Evolutionary conservation across 2,888 invertebrate genomes (phyloP).

Genomic region (Cantharis lateralis): DNA sequence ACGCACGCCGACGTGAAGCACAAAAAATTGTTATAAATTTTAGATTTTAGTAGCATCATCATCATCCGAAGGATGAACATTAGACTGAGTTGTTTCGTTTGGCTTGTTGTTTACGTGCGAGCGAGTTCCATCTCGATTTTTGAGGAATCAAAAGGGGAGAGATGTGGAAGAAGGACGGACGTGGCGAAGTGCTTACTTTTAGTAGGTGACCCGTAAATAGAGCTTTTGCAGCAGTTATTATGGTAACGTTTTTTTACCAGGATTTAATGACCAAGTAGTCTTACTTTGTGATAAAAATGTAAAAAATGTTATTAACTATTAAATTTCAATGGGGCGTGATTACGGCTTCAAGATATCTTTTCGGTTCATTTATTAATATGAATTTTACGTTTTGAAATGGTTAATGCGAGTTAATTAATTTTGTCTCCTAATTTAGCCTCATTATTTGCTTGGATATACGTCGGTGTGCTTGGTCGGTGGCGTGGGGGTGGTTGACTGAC

Average conservation of each 20-base stretch:
- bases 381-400: neutral
- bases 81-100: neutral
- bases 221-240: slow-evolving; percentile 4
- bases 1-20: neutral
- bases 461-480: neutral
- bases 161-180: neutral
- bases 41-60: neutral
- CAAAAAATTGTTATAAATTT: neutral
- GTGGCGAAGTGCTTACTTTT: neutral
- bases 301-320: slow-evolving; percentile 1
- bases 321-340: neutral
- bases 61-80: neutral
- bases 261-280: slow-evolving; percentile 1
- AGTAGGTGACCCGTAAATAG: neutral
- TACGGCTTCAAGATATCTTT: neutral
- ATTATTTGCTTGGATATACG: neutral
- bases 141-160: neutral
- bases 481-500: neutral
- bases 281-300: neutral
- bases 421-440: neutral
- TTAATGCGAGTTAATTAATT: neutral
- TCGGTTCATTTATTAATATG: neutral
- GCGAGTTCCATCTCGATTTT: neutral
- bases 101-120: neutral
- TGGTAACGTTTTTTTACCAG: neutral